Base-by-base conservation (phyloP, 2,888 invertebrate species). In the Chrysolina americana region DNA sequence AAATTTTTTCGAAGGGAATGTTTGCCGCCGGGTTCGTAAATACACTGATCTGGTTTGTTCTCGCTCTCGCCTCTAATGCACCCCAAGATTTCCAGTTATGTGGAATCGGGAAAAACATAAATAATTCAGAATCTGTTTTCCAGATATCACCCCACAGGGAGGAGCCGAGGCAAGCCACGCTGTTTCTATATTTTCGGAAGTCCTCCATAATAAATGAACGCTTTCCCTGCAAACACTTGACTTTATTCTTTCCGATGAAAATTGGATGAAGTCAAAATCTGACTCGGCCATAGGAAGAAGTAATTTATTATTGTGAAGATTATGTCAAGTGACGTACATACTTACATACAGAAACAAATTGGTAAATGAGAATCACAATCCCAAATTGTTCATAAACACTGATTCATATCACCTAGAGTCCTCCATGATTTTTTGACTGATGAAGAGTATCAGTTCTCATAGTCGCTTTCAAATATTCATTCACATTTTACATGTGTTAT, bases 91-190 rank as follows among this genome's bases (percentile, higher is more conserved):
- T 70, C 63, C 75, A 72, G 73, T 70, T 68, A 70, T 73, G 70
- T 75, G 75, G 68, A 70, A 73, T 62, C 70, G 64, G 72, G 64
- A 48, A 63, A 68, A 50, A 75, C 56, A 75, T 75, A 75, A 75
- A 75, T 75, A 73, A 75, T 75, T 75, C 75, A 75, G 70, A 75
- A 73, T 75, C 75, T 73, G 70, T 75, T 75, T 72, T 73, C 70
- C 64, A 64, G 70, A 75, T 73, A 75, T 75, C 68, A 64, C 72
- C 63, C 70, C 69, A 15, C 56, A 10, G 72, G 64, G 66, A 65
- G 44, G 36, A 73, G 48, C 44, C 63, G 70, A 64, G 19, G 47
- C 44, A 44, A 53, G 36, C 36, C 15, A 41, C 53, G 56, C 65
- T 50, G 68, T 71, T 71, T 64, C 66, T 65, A 41, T 48, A 70